Percentiles rank a stretch among this genome's conserved stretches.
Evolutionary conservation across 1,140 invertebrate genomes (phyloP).

Genomic region (Frieseomelitta varia): DNA sequence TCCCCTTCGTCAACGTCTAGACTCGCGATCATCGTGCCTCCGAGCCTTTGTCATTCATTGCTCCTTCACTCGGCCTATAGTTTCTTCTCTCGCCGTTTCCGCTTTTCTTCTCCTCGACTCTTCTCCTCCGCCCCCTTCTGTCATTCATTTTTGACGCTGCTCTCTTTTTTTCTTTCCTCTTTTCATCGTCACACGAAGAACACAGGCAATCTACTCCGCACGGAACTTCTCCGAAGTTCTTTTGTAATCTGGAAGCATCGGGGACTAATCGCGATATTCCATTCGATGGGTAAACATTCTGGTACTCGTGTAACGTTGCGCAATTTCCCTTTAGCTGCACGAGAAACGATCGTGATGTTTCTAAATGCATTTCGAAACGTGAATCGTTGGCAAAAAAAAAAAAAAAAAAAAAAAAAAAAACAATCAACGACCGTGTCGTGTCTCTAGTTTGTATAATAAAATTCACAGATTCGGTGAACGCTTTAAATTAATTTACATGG

Average conservation of each 20-base stretch:
- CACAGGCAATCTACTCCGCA: no score
- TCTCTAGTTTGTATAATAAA: no score
- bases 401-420: no score
- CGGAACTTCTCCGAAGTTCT: background rate
- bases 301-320: slow-evolving; percentile 33
- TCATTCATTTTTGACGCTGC: background rate
- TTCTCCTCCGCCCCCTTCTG: no score
- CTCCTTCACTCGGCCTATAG: background rate
- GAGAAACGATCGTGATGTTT: background rate
- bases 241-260: background rate
- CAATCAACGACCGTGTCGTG: no score
- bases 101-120: no score
- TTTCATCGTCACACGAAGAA: no score
- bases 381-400: no score
- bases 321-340: slow-evolving; percentile 23
- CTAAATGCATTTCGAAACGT: no score
- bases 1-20: slow-evolving; percentile 72
- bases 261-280: slow-evolving; percentile 36
- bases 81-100: slow-evolving; percentile 27
- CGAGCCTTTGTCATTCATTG: slow-evolving; percentile 54
- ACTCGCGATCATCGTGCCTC: slow-evolving; percentile 61
- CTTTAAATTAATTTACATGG: no score
- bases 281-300: slow-evolving; percentile 47
- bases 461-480: no score
- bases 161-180: background rate